Percentiles rank a stretch among this genome's conserved stretches.
phyloP scores from a whole-genome alignment of 2,888 invertebrate genomes.

The Meiosimyza platycephala region DNA sequence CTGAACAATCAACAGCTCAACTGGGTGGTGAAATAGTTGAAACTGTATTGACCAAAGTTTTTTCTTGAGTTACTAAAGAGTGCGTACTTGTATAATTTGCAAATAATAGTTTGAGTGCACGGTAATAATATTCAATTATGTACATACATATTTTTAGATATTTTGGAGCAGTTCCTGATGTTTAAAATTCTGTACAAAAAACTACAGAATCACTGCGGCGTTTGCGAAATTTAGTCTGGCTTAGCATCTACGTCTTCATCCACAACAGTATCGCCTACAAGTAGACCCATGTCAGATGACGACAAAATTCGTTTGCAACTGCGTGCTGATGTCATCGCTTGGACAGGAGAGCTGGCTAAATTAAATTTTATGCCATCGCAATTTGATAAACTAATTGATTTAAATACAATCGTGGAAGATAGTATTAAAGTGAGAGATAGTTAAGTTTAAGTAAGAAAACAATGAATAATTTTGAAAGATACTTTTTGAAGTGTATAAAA shows the following conservation, averaged over 20 bases:
- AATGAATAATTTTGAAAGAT: neutral
- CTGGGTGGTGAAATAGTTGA: slow-evolving; percentile 55
- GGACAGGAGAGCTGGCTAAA: slow-evolving; percentile 73
- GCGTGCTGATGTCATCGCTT: slow-evolving; percentile 84
- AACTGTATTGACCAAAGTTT: slow-evolving; percentile 57
- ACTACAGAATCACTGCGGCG: no score
- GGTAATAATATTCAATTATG: no score
- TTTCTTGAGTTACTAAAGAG: slow-evolving; percentile 71
- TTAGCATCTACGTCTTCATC: no score
- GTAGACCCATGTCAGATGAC: no score
- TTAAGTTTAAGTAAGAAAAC: slow-evolving; percentile 16
- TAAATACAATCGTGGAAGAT: slow-evolving; percentile 74
- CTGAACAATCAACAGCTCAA: slow-evolving; percentile 66
- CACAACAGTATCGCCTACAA: no score
- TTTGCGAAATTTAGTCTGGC: no score
- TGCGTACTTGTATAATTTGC: slow-evolving; percentile 68
- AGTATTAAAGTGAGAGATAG: slow-evolving; percentile 69
- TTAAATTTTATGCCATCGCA: slow-evolving; percentile 70
- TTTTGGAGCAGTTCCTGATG: no score
- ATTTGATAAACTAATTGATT: slow-evolving; percentile 72
- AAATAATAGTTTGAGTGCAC: neutral
- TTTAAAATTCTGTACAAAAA: no score
- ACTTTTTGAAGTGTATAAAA: neutral
- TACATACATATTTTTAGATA: no score
- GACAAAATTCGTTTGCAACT: no score